Base-by-base conservation (phyloP, 2,888 invertebrate genomes). In the Cinara cedri region DNA sequence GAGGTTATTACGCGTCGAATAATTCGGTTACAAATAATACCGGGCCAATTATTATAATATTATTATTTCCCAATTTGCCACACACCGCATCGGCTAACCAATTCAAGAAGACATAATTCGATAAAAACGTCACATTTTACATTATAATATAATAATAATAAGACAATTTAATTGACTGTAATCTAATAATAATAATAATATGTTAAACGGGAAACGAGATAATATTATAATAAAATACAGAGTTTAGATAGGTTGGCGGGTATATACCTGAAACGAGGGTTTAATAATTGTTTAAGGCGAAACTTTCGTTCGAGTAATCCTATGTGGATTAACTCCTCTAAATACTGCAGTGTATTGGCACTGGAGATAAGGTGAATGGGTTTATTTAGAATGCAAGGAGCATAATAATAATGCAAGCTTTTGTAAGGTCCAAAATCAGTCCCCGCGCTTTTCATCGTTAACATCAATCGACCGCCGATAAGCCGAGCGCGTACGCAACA, bases 271-370 rank as follows among this genome's bases (percentile, higher is more conserved):
- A 13, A 42, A 65, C 24, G 63, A 65, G 74, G 44, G 42, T 65
- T 63, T 75, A 75, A 75, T 54, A 65, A 42, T 75, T 34, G 34
- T 63, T 75, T 44, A 54, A 63, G 74, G 54, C 54, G 24, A 65
- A 75, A 75, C 74, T 75, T 75, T 65, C 54, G 54, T 63, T 26
- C 74, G 44, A 63, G 65, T 75, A 75, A 75, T 63, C 74, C 54
- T n/a, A 51, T 4, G n/a, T 4, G 63, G 74, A 75, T 75, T 75
- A 75, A 42, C 44, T 75, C 54, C 44, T 65, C 51, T 54, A 44
- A 65, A 75, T 44, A 42, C 44, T 34, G 34, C 34, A 34, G 34
- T 24, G 34, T 65, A 75, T 75, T 75, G 74, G 74, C 42, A 65
- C 21, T 24, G 54, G 9, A 54, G 74, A 75, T 75, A 75, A 75